Conservation (phyloP, 2,797 vertebrate species). For the Triplophysa yarkandensis region DNA sequence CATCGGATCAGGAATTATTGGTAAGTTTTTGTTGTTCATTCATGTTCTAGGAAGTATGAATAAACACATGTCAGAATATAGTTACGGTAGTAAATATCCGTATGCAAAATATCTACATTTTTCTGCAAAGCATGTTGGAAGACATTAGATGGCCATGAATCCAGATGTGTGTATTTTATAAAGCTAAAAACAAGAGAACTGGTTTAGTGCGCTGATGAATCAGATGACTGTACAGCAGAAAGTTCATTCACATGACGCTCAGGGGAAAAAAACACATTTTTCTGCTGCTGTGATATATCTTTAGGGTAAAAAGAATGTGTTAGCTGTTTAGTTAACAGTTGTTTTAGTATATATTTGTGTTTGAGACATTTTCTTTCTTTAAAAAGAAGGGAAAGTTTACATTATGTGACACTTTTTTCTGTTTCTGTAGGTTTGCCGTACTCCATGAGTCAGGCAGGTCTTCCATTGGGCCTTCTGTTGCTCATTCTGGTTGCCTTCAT, state of each 20-base stretch:
- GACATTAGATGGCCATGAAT: not conserved
- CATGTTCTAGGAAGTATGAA: not conserved
- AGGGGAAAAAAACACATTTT: constrained; percentile 14
- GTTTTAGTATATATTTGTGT: not conserved
- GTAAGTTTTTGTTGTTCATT: constrained; percentile 64
- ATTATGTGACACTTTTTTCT: constrained; percentile 33
- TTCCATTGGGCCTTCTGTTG: constrained; percentile 89
- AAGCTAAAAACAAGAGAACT: not conserved
- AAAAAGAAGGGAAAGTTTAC: too few relatives aligned
- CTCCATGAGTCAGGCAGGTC: constrained; percentile 91
- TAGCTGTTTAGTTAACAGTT: not conserved
- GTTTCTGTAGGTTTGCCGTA: constrained; percentile 85
- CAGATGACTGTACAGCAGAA: constrained; percentile 52
- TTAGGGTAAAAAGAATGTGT: not conserved
- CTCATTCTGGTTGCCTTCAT: constrained; percentile 84
- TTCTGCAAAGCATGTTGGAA: too few relatives aligned
- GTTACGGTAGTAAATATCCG: not conserved
- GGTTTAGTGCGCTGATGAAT: constrained; percentile 32
- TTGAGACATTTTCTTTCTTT: not conserved
- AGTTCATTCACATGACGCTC: constrained; percentile 30
- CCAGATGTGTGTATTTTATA: not conserved
- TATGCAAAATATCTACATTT: too few relatives aligned
- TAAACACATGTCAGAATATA: not conserved
- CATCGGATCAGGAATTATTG: constrained; percentile 92
- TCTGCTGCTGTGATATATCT: not conserved